Conservation (phyloP, 1,140 invertebrate genomes). For the Bombus sibiricus region DNA sequence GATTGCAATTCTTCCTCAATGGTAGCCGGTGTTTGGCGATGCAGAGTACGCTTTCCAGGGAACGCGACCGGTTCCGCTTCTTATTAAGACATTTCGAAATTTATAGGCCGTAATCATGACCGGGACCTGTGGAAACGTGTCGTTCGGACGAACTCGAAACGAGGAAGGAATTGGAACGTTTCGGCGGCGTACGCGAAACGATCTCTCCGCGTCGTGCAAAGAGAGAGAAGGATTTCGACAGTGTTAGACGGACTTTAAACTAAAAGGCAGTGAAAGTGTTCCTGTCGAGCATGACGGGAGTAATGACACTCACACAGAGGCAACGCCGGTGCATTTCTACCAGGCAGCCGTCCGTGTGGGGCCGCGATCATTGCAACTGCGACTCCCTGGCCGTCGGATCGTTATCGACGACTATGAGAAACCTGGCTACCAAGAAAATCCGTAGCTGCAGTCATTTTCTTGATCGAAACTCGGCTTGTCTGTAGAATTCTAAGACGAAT, state of each 20-base stretch:
- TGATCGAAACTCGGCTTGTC: background rate
- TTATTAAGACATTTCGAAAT: constrained; percentile 40
- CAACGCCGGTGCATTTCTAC: constrained; percentile 30
- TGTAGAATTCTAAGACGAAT: background rate
- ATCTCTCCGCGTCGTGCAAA: constrained; percentile 10
- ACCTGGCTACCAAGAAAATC: background rate
- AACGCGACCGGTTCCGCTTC: constrained; percentile 29
- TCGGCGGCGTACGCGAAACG: background rate
- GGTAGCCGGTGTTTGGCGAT: background rate
- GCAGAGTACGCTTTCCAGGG: constrained; percentile 4
- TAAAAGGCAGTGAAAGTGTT: constrained; percentile 81
- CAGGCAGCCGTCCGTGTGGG: constrained; percentile 4
- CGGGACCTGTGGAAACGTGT: background rate
- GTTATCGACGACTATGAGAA: constrained; percentile 31
- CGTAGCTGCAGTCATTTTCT: background rate
- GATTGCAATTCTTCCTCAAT: background rate
- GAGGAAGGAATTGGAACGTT: constrained; percentile 19
- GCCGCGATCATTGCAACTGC: constrained; percentile 15
- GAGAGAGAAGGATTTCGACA: constrained; percentile 50
- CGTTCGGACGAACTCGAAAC: constrained; percentile 9
- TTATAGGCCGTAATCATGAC: constrained; percentile 14
- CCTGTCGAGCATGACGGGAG: constrained; percentile 77
- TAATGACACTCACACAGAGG: constrained; percentile 76
- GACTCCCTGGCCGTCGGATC: background rate
- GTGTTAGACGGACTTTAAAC: constrained; percentile 73